Base-by-base conservation (phyloP, 1,140 invertebrate species). In the Drosophila willistoni region DNA sequence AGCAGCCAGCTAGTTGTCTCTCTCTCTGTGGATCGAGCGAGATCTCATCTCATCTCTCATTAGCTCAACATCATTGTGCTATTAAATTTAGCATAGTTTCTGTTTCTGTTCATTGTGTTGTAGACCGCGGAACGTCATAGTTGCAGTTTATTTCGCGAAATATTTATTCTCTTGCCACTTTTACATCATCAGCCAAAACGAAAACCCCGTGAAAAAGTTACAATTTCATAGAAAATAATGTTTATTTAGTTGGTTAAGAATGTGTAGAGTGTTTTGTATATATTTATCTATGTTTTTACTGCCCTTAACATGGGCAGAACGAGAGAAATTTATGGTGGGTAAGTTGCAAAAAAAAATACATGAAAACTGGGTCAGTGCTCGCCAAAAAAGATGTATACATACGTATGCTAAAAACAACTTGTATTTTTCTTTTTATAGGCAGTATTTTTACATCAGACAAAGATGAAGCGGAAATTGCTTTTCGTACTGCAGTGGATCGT, bases 401-500 rank as follows among this genome's bases (percentile, higher is more conserved):
- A 71, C 7, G 6, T 66, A 5, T 57, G 57, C 56, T 65, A 22
- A 14, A 51, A 66, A 39, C 57, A 29, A 44, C 25, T 41, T 42
- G 5, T 6, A 33, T 19, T 54, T 64, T 19, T 19, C 25, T 19
- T 66, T 44, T 56, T 63, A 42, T 78, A 93, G 93, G 92, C 55
- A 92, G 86, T 71, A 92, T 93, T 60, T 93, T 93, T 65, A 79
- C 92, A 71, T 79, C 82, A 47, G 91, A 92, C 39, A 90, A 93
- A 65, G 77, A 81, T 73, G 92, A 93, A 60, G 81, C 92, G 65
- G 92, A 93, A 89, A 90, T 93, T 17, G 93, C 93, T 55, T 93
- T 94, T 83, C 87, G 80, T 44, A 91, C 92, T 9, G 93, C 93
- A 2, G 86, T 94, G 19, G 83, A 93, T 56, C 90, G 93, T 42